Base-by-base conservation (phyloP, 1,140 invertebrate genomes). In the Phenacoccus solenopsis region DNA sequence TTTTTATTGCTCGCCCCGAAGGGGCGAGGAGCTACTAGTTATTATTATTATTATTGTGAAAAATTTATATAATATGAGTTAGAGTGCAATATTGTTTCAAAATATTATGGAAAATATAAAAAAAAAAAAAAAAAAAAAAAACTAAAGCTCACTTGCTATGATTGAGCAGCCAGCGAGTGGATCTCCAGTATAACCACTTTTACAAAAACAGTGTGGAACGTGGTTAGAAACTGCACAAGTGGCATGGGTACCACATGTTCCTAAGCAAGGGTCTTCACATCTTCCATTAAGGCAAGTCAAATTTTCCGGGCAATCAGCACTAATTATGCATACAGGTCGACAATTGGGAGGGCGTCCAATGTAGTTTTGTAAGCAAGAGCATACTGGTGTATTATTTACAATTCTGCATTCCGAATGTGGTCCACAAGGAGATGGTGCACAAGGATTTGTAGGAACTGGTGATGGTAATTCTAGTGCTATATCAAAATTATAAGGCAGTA, bases 221-320 rank as follows among this genome's bases (percentile, higher is more conserved):
- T 94, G 91, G 74, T 90, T 90, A 22, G 88, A 83, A 28, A 92
- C 88, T 72, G 84, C 85, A 76, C 92, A 94, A 72, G 84, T 84
- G 1, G 91, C 90, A 76, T 91, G 90, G 22, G 87, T 81, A 21
- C 91, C 92, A 76, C 92, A 94, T 1, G 90, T 90, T 13, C 90
- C 90, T 10, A 88, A 88, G 76, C 91, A 94, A 27, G 90, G 90
- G 79, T 93, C 88, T 75, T 79, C 84, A 76, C 91, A 94, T 74
- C 84, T 86, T 78, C 91, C 88, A 74, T 88, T 88, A 72, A 89
- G 85, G 74, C 91, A 93, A 64, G 90, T 89, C 72, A 89, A 76
- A 76, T 90, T 88, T 67, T 88, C 85, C 0, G 89, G 82, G 78
- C 91, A 93, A 76, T 93, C 90, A 59, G 88, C 86, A 75, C 90